Conservation (phyloP, 2,888 invertebrate genomes). For the Catocala sponsa region DNA sequence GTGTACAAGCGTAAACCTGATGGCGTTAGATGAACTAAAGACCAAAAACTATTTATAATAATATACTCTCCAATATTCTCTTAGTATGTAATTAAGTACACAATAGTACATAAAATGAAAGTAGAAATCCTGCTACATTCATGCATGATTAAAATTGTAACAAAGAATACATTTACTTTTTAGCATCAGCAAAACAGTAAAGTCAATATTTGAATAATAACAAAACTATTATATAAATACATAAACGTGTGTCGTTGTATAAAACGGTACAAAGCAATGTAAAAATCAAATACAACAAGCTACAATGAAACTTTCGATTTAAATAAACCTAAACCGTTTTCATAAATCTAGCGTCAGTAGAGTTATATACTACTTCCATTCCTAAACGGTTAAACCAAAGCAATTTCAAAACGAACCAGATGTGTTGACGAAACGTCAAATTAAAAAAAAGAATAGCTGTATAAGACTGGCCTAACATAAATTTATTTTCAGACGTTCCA, state of each 20-base stretch:
- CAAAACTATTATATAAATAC: no score
- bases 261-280: not conserved
- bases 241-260: not conserved
- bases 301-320: no score
- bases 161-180: not conserved
- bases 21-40: no score
- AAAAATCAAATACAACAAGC: no score
- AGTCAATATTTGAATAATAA: not conserved
- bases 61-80: no score
- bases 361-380: conserved; percentile 5
- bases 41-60: no score
- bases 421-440: conserved; percentile 33
- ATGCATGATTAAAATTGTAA: conserved; percentile 1
- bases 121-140: not conserved
- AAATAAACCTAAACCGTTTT: no score
- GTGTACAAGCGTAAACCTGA: no score
- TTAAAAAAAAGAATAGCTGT: conserved; percentile 32
- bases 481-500: conserved; percentile 38
- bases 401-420: conserved; percentile 33
- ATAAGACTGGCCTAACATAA: conserved; percentile 46
- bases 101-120: no score
- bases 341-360: no score
- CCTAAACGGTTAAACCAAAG: conserved; percentile 22
- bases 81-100: no score
- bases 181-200: not conserved